A percentile compares a stretch with the other conserved stretches of the same genome.
Evolutionary conservation across 2,888 invertebrate genomes (phyloP).

Genomic region (Sesia bembeciformis): DNA sequence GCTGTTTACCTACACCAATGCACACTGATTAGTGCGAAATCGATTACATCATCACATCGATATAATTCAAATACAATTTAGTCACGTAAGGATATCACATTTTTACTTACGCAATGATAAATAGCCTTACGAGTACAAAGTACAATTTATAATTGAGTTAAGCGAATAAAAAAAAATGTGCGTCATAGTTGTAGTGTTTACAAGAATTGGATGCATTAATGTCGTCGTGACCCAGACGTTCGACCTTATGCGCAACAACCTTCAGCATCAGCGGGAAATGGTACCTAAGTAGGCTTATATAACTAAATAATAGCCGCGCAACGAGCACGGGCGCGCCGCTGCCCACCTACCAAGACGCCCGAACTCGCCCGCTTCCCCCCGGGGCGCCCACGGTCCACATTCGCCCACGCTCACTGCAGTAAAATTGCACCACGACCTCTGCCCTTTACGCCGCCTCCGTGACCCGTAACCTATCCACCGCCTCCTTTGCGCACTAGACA

Average conservation of each 20-base stretch:
- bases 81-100: not conserved
- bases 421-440: constrained; percentile 53
- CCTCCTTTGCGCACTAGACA: too few species aligned
- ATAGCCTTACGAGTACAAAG: not conserved
- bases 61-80: too few species aligned
- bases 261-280: constrained; percentile 52
- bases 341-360: not conserved
- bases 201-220: not conserved
- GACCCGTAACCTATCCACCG: constrained; percentile 1
- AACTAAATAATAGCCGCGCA: not conserved
- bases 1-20: not conserved
- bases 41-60: not conserved
- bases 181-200: not conserved
- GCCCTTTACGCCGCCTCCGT: constrained; percentile 37
- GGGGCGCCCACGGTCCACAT: not conserved
- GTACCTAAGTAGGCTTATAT: constrained; percentile 14
- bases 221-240: constrained; percentile 32
- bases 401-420: constrained; percentile 7
- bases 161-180: not conserved
- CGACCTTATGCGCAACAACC: constrained; percentile 59
- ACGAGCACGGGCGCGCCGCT: not conserved
- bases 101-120: not conserved
- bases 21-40: not conserved
- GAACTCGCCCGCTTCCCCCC: not conserved
- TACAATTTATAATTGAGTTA: not conserved